Base-by-base conservation (phyloP, 2,113 vertebrate genomes). In the Propithecus coquereli region DNA sequence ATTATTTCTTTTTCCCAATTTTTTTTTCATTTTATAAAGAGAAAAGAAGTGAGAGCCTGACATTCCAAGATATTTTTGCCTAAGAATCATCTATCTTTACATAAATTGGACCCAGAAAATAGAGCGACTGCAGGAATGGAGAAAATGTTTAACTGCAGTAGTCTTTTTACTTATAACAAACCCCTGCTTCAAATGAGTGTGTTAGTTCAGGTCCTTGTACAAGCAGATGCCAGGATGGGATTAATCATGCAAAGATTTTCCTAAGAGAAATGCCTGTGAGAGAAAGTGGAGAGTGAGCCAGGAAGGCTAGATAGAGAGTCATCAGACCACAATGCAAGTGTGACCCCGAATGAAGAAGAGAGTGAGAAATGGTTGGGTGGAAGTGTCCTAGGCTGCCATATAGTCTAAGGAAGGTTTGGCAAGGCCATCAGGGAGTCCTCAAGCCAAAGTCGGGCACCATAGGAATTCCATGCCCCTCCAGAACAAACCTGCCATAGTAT, bases 21-120 rank as follows among this genome's bases (percentile, higher is more conserved):
- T 79, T 59, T 34, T n/a, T 22, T 63, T 93, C 11, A 81, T 96
- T 89, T 92, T 91, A 71, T 96, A 79, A 18, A 91, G 34, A 90
- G 59, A 85, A 90, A 90, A 52, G 34, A 96, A 30, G 52, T 66
- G n/a, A 73, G 40, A 73, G 13, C 61, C 70, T 89, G 47, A 59
- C 5, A 25, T 91, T 87, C 8, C 54, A 34, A 88, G 43, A 77
- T 66, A 13, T 93, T 91, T 96, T 65, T 27, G 63, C 66, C 34
- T 37, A 91, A 71, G 17, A 95, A 40, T 50, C 79, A 71, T 52
- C 32, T 63, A 40, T 84, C n/a, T 50, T 94, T 73, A 47, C 4
- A 50, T 76, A 93, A 92, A 76, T 16, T 65, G 83, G 65, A 79
- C 80, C 68, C 83, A 40, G 63, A 91, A 81, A 93, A 90, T 70